phyloP scores from a whole-genome alignment of 2,888 invertebrate genomes.

The Ormyrus thymus region DNA sequence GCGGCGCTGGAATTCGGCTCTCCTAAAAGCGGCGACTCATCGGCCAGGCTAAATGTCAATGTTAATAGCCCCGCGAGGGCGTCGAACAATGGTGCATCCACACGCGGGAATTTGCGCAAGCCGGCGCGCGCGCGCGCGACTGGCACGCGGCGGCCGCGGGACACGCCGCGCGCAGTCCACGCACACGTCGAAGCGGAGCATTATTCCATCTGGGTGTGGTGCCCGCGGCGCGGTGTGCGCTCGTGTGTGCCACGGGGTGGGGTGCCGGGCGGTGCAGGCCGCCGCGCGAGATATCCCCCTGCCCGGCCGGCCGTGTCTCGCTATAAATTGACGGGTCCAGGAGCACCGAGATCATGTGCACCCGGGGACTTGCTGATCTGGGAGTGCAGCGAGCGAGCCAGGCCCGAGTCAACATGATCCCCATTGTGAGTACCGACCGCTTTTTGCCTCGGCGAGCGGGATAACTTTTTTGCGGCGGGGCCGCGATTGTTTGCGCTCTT shows the following conservation, averaged over 20 bases:
- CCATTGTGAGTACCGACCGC: slow-evolving; percentile 61
- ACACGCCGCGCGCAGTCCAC: slow-evolving; percentile 6
- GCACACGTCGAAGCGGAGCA: slow-evolving; percentile 46
- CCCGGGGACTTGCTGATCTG: slow-evolving; percentile 57
- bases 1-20: no score
- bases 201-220: slow-evolving; percentile 54
- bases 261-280: slow-evolving; percentile 20
- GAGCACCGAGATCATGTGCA: slow-evolving; percentile 62
- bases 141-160: slow-evolving; percentile 16
- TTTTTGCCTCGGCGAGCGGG: not conserved
- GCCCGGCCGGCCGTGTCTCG: not conserved
- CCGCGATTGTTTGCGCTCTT: no score
- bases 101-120: slow-evolving; percentile 16
- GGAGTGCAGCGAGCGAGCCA: slow-evolving; percentile 30
- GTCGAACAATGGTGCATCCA: not conserved
- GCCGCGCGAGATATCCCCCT: slow-evolving; percentile 33
- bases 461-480: not conserved
- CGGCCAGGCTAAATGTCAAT: slow-evolving; percentile 54
- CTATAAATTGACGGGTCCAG: slow-evolving; percentile 69
- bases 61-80: slow-evolving; percentile 46
- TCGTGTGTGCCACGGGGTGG: slow-evolving; percentile 35
- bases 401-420: slow-evolving; percentile 49
- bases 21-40: not conserved
- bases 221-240: slow-evolving; percentile 1
- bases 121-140: not conserved